These are phyloP conservation scores for Caenorhabditis inopinata DNA, from an alignment of 1,140 invertebrate genomes.

Conservation along the genomic window DNA sequence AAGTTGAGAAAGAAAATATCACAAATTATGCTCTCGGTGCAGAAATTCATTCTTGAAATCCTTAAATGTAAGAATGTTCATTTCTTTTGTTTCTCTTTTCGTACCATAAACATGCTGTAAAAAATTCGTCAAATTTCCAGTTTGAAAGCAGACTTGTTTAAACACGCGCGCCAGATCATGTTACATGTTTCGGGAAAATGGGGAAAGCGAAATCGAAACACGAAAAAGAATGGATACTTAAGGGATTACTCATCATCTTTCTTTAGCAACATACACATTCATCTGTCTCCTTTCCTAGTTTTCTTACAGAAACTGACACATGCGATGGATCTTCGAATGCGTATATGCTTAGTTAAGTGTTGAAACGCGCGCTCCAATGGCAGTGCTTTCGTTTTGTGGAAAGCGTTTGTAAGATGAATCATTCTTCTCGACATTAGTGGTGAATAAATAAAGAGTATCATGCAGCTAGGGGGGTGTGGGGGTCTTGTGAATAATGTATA, in stretches of 20 bases:
- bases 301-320: not conserved
- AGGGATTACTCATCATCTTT: constrained; percentile 22
- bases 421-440: not conserved
- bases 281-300: not conserved
- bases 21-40: too few species aligned
- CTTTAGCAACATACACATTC: not conserved
- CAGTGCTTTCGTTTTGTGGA: not conserved
- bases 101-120: too few species aligned
- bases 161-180: not conserved
- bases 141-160: too few species aligned
- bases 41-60: too few species aligned
- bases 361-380: not conserved
- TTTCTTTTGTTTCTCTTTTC: too few species aligned
- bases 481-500: constrained; percentile 27
- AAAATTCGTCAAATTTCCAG: too few species aligned
- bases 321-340: not conserved
- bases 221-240: constrained; percentile 4
- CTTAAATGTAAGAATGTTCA: too few species aligned
- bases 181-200: not conserved
- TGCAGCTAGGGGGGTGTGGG: not conserved
- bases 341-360: constrained; percentile 13
- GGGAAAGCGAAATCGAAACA: not conserved
- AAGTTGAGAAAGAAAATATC: too few species aligned
- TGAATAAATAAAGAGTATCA: not conserved
- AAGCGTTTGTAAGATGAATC: not conserved